Evolutionary conservation across 2,113 vertebrate genomes (phyloP), one percentile per base, ranked within the genome.

Genomic region (Pyrgilauda ruficollis): DNA sequence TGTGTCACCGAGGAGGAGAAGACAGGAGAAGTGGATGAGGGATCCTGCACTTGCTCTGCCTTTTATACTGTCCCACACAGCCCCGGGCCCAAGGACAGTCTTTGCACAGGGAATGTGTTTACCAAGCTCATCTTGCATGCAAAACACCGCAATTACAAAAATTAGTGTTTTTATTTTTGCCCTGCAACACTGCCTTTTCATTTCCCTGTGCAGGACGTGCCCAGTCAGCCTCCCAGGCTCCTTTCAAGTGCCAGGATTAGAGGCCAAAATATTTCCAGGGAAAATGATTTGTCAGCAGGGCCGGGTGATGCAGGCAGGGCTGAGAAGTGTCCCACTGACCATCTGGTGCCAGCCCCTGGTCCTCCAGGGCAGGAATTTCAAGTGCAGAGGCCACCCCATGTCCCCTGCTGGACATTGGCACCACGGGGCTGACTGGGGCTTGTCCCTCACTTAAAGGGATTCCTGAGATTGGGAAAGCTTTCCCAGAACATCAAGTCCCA

Each of bases 21-120:
- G 84, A 47, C 47, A 86, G 58, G 82, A 85, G 86, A 53, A 59
- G 62, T 86, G 75, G 43, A 68, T 95, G 84, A 50, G 7, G 50
- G 3, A 10, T 7, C 8, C 53, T 55, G 12, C 2, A 3, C 13
- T 3, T 3, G 56, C 4, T 35, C 58, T 8, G 59, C 1, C 87
- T 94, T 95, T 94, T 95, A 94, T 96, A 80, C 72, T 10, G 5
- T 2, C 14, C 33, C 1, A 3, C 17, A 19, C 30, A 0, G 39
- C 92, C 77, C 41, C 2, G 0, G 66, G 93, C 37, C n/a, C 47
- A 52, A n/a, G 23, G 35, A 4, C 63, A 7, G 9, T n/a, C 49
- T 61, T 18, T 20, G n/a, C 2, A 0, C 61, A 23, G 2, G 2
- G 13, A 21, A 74, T 4, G 12, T 43, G 15, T 64, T 72, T 61